Conservation (phyloP, 2,113 vertebrate species). For the Odobenus rosmarus region DNA sequence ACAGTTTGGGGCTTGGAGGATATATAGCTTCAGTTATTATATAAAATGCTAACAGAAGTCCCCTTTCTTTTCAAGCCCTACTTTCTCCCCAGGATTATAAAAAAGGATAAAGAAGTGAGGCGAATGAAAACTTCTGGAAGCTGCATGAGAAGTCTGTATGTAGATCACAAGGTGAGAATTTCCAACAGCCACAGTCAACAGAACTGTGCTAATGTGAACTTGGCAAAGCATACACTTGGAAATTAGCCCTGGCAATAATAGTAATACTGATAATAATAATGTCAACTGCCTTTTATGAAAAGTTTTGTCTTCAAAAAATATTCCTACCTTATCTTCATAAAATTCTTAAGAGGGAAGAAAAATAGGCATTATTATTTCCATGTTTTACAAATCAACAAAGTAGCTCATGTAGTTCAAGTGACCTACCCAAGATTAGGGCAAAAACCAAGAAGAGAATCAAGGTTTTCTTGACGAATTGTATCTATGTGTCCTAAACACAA, state of each 20-base stretch:
- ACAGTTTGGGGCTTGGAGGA: conserved; percentile 28
- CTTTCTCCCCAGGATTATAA: conserved; percentile 19
- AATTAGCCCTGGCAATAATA: background rate
- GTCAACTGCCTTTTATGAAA: conserved; percentile 6
- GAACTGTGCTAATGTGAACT: background rate
- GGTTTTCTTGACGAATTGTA: conserved; percentile 50
- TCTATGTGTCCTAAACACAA: conserved; percentile 29
- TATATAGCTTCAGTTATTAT: conserved; percentile 49
- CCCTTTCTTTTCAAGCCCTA: conserved; percentile 55
- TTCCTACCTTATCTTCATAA: conserved; percentile 49
- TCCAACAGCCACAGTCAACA: background rate
- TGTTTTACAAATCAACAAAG: conserved; percentile 52
- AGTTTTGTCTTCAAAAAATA: conserved; percentile 58
- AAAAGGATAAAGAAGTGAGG: conserved; percentile 35
- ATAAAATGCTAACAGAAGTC: conserved; percentile 60
- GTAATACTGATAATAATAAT: background rate
- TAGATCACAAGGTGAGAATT: background rate
- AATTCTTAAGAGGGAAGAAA: conserved; percentile 38
- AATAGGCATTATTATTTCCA: conserved; percentile 39
- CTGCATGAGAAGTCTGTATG: conserved; percentile 16
- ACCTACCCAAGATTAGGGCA: conserved; percentile 37
- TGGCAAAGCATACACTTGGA: background rate
- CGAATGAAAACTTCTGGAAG: conserved; percentile 34
- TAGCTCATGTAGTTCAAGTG: conserved; percentile 24
- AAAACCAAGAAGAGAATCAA: conserved; percentile 58